Conservation (phyloP, 2,797 vertebrate species). For the Propithecus perrieri region DNA sequence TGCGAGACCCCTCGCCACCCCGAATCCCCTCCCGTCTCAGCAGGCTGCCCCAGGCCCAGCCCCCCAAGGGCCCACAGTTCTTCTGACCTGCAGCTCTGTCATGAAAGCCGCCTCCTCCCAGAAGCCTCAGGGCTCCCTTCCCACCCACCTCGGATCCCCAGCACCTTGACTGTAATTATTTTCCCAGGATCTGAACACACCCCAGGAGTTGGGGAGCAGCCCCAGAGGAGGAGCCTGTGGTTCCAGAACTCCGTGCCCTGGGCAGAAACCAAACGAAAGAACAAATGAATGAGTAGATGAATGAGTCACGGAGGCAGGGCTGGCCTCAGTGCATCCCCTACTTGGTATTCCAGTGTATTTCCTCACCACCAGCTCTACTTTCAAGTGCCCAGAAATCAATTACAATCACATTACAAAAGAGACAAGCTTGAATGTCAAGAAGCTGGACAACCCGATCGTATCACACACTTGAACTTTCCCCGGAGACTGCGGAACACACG, state of each 20-base stretch:
- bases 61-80: neutral
- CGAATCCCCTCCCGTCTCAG: neutral
- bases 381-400: conserved; percentile 48
- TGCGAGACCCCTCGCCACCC: neutral
- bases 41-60: neutral
- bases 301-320: rapidly evolving
- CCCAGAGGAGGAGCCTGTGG: too few relatives aligned
- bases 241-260: neutral
- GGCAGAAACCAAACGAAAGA: neutral
- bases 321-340: neutral
- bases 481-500: neutral
- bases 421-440: conserved; percentile 50
- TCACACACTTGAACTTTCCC: neutral
- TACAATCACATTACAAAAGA: conserved; percentile 27
- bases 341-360: neutral
- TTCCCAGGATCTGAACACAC: neutral
- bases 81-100: neutral
- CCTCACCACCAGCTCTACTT: neutral
- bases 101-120: neutral
- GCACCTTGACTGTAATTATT: neutral
- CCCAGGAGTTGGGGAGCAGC: neutral
- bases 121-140: neutral
- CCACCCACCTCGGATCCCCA: neutral
- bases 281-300: neutral
- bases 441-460: neutral